phyloP scores from a whole-genome alignment of 2,888 invertebrate species.

The Campoletis raptor region DNA sequence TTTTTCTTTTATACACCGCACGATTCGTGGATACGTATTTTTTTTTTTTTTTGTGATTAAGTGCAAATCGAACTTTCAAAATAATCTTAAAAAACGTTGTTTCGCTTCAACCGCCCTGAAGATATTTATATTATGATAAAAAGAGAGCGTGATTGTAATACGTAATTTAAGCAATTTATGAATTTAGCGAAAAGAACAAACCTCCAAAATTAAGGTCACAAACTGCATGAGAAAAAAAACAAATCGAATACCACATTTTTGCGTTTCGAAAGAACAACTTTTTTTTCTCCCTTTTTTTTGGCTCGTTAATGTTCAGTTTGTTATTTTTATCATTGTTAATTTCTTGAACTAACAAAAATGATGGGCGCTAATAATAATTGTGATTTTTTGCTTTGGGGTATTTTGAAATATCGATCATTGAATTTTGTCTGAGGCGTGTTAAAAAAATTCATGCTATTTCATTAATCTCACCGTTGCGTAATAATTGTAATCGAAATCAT shows the following conservation, averaged over 20 bases:
- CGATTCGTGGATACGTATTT: neutral
- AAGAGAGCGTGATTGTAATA: constrained; percentile 42
- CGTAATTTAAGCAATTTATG: constrained; percentile 44
- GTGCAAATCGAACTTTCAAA: neutral
- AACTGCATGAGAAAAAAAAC: constrained; percentile 5
- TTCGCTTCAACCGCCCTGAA: neutral
- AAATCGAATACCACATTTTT: constrained; percentile 22
- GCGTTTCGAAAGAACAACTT: neutral
- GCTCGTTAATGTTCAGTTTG: constrained; percentile 37
- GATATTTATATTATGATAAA: constrained; percentile 30
- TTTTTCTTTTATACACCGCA: neutral
- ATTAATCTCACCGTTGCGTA: neutral
- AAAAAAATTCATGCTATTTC: neutral
- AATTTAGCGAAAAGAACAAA: constrained; percentile 18
- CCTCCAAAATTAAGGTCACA: neutral
- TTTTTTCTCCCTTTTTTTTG: constrained; percentile 8
- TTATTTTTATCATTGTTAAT: constrained; percentile 50
- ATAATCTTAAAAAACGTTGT: neutral
- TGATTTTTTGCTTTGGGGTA: constrained; percentile 23
- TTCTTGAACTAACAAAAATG: constrained; percentile 37
- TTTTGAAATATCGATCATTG: constrained; percentile 32
- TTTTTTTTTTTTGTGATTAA: neutral
- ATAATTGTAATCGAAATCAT: constrained; percentile 44
- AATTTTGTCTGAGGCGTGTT: constrained; percentile 1
- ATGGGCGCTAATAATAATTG: neutral